Evolutionary conservation across 2,888 invertebrate species (phyloP), one percentile per base, ranked within the genome.

Genomic region (Thereva unica): DNA sequence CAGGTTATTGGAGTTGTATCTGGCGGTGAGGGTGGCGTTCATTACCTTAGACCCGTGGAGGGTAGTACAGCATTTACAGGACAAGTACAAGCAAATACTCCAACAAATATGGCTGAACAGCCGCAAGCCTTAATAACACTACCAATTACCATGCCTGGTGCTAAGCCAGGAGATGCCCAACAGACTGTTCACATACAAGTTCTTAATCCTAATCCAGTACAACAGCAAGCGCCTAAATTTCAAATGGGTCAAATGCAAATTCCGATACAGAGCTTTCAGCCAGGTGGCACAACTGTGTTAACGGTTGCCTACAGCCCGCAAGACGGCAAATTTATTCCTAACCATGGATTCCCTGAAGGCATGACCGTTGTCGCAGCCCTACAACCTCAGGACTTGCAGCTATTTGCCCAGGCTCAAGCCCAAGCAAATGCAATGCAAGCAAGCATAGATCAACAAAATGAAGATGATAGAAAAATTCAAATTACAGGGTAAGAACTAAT

Each of bases 181-280:
- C 89, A 87, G 72, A 90, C 90, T 47, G 88, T 92, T 47, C 91
- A 91, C 78, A 91, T 91, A 69, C 91, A 91, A 79, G 89, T 89
- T 70, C 82, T 89, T 41, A 85, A 83, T 74, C 88, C 88, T 0
- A 86, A 83, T 72, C 72, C 86, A 74, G 81, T 84, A 76, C 69
- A 66, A 47, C 69, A 70, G 12, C 72, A 71, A 67, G 59, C 72
- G 45, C 89, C 88, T 3, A 90, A 90, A 75, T 90, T 89, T 78
- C 90, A 90, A 76, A 85, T 90, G 81, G 84, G 85, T 1, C 86
- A 86, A 53, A 85, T 87, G 72, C 89, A 90, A 72, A 88, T 91
- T 76, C 89, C 90, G 0, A 84, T 91, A 73, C 89, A 90, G 74
- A 87, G 89, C 40, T 87, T 91, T 74, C 88, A 87, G 70, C 90